phyloP scores from a whole-genome alignment of 2,888 invertebrate genomes.

The Ametastegia equiseti region DNA sequence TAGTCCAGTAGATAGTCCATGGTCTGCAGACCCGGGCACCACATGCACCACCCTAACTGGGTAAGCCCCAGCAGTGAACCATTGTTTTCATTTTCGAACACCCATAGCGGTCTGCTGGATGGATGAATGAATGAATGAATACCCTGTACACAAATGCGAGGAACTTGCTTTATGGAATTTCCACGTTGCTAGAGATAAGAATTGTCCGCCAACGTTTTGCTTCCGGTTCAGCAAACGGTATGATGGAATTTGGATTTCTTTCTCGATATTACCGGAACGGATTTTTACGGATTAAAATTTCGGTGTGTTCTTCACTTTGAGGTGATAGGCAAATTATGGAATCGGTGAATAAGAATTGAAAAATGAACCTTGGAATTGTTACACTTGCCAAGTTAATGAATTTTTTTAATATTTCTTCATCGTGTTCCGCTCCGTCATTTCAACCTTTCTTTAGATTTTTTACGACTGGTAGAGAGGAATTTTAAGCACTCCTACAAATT shows the following conservation, averaged over 20 bases:
- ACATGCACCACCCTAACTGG: conserved; percentile 25
- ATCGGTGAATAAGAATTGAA: no score
- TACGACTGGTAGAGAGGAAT: no score
- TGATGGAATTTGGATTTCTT: no score
- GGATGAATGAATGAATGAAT: not conserved
- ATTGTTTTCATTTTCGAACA: conserved; percentile 30
- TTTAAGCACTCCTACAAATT: not conserved
- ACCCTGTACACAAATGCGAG: not conserved
- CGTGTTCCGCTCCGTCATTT: no score
- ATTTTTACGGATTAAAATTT: no score
- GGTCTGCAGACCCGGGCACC: not conserved
- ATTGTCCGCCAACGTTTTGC: not conserved
- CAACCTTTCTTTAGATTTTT: no score
- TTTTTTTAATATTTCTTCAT: no score
- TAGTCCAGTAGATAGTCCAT: not conserved
- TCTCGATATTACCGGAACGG: no score
- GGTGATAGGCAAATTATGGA: no score
- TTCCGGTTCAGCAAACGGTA: not conserved
- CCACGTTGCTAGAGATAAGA: conserved; percentile 7
- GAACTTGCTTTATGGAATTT: conserved; percentile 11
- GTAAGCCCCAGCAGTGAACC: conserved; percentile 4
- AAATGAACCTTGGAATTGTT: no score
- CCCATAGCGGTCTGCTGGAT: not conserved
- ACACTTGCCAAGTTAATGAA: no score
- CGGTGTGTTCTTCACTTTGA: no score